Base-by-base conservation (phyloP, 2,797 vertebrate species). In the Typhlichthys subterraneus region DNA sequence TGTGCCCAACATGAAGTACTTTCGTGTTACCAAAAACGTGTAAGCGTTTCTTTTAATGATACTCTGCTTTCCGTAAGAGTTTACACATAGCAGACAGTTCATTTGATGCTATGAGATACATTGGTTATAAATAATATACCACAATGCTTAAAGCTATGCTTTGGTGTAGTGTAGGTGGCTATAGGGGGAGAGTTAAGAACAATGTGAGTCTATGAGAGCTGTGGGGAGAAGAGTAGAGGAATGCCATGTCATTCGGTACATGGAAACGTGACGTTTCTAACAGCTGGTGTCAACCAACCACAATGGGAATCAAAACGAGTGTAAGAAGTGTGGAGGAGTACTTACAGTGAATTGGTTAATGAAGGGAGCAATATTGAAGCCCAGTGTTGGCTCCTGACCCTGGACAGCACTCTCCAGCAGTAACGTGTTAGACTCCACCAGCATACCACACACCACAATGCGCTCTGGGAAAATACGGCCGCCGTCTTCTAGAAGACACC, bases 331-430 rank as follows among this genome's bases (percentile, higher is more conserved):
- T 23, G 50, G 2, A 9, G 29, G 12, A 42, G 8, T 15, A 76
- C 82, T 65, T 87, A 98, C 98, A 75, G 96, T 98, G 87, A 99
- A 99, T 75, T 97, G 98, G 89, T 99, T 99, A 89, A 99, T 99
- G 75, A 96, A 98, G 49, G 97, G 96, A 13, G 97, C 96, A 17
- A 99, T 95, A 59, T 94, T 95, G 73, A 98, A 94, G 0, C 96
- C 97, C 57, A 99, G 91, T 0, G 97, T 99, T 6, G 95, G 93
- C 65, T 96, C 94, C 64, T 88, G 90, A 72, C 97, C 97, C 87
- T 97, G 98, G 65, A 99, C 97, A 0, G 96, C 95, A 4, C 92
- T 97, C 82, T 99, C 98, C 83, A 93, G 92, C 63, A 97, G 80
- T 77, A 99, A 79, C 0, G 87, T 94, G 63, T 95, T 93, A 0